phyloP scores from a whole-genome alignment of 1,140 invertebrate genomes.

The Tetraneura akinire region DNA sequence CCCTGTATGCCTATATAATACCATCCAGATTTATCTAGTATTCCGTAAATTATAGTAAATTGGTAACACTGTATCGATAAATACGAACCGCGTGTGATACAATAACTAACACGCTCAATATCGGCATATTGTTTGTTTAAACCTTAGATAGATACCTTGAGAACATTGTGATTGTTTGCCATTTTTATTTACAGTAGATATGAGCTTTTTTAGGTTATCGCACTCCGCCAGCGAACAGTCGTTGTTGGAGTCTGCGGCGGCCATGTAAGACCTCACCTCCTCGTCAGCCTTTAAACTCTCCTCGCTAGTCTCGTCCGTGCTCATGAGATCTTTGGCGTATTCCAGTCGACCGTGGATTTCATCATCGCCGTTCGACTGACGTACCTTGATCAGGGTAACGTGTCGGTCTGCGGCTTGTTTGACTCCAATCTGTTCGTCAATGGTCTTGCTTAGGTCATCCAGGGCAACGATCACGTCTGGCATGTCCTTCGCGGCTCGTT shows the following conservation, averaged over 20 bases:
- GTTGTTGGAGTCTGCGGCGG: conserved; percentile 41
- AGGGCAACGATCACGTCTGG: conserved; percentile 52
- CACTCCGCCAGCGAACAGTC: neutral
- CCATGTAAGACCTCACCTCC: conserved; percentile 55
- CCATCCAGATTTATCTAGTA: too few species aligned
- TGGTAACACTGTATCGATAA: too few species aligned
- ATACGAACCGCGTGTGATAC: too few species aligned
- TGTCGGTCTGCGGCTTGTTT: conserved; percentile 28
- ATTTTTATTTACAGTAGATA: conserved; percentile 35
- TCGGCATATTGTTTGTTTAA: too few species aligned
- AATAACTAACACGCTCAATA: too few species aligned
- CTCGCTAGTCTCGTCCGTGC: conserved; percentile 54
- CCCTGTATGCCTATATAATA: too few species aligned
- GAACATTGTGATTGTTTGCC: conserved; percentile 3
- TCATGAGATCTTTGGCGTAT: conserved; percentile 52
- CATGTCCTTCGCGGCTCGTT: conserved; percentile 4
- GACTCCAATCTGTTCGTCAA: conserved; percentile 53
- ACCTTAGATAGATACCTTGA: conserved; percentile 38
- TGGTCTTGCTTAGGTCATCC: conserved; percentile 53
- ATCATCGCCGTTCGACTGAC: conserved; percentile 1
- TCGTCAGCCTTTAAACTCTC: conserved; percentile 55
- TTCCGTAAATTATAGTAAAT: too few species aligned
- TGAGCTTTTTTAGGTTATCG: conserved; percentile 42
- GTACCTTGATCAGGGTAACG: conserved; percentile 28
- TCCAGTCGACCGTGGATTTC: conserved; percentile 37